Base-by-base conservation (phyloP, 1,140 invertebrate species). In the Calosoma granatense region DNA sequence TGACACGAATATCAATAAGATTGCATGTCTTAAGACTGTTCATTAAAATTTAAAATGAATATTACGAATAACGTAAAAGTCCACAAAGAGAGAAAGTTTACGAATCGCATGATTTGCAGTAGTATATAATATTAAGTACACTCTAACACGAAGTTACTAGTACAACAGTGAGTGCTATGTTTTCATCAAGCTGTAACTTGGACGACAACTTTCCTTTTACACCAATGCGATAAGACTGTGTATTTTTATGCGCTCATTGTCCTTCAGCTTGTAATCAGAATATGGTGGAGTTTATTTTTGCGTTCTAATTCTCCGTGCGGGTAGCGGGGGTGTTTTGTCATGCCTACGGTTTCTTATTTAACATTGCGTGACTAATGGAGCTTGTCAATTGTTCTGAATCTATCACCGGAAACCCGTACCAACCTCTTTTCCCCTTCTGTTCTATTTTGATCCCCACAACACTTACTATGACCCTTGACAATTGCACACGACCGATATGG, bases 311-410 rank as follows among this genome's bases (percentile, higher is more conserved):
- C n/a, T n/a, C n/a, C n/a, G n/a, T n/a, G n/a, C n/a, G n/a, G n/a
- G n/a, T 30, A 30, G 26, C 26, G 26, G 4, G 14, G 26, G 26
- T 14, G 26, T 30, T 30, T 30, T 14, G 26, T 6, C 26, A 30
- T 14, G 26, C 26, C 26, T 6, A n/a, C 26, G 14, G 26, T 14
- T 14, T 12, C 6, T 4, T 47, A 47, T 9, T 47, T 47, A 47
- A 47, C 41, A 47, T 47, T 47, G 41, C 41, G 41, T 47, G 41
- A 47, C 41, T 47, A 47, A 47, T 30, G 26, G 26, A 30, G 3
- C 41, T 17, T 47, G 41, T 47, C 41, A 17, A 47, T 47, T 47
- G 41, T 47, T 47, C 17, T 4, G 17, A 47, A 47, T 47, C 41
- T 47, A 47, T 47, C 41, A 47, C 41, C 41, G 41, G 41, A 47